These are phyloP conservation scores for Drosophila persimilis DNA, from an alignment of 1,140 invertebrate genomes.

Conservation along the genomic window DNA sequence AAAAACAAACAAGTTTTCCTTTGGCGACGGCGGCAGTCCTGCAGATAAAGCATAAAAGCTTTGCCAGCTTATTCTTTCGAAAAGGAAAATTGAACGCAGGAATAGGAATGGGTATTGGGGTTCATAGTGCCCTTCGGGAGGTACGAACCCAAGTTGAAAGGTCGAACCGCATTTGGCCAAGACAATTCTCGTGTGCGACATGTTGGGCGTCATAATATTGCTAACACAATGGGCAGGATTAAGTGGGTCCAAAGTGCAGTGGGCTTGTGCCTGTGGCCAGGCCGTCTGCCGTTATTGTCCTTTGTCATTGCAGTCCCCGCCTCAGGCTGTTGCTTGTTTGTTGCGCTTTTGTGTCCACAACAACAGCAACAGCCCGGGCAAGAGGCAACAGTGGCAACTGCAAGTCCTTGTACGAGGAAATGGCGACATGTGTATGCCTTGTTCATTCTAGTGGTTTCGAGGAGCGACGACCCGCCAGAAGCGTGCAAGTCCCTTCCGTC, in stretches of 20 bases:
- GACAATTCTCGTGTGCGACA: constrained; percentile 47
- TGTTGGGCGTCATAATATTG: constrained; percentile 66
- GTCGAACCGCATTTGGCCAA: constrained; percentile 53
- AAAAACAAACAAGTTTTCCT: constrained; percentile 70
- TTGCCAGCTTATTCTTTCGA: constrained; percentile 27
- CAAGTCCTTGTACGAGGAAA: constrained; percentile 49
- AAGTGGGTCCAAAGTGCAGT: constrained; percentile 71
- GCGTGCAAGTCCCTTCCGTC: constrained; percentile 22
- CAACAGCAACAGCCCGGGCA: constrained; percentile 15
- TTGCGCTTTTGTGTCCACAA: constrained; percentile 72
- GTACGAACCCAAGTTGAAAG: constrained; percentile 13
- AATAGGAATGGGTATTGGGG: not conserved
- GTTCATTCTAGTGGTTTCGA: constrained; percentile 44
- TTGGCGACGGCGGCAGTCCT: constrained; percentile 20
- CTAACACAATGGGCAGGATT: constrained; percentile 73
- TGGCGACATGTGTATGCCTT: constrained; percentile 24
- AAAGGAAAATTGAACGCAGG: not conserved
- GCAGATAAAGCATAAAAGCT: constrained; percentile 72
- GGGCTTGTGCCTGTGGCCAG: not conserved
- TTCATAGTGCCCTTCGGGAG: too few species aligned
- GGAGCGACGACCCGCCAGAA: constrained; percentile 26
- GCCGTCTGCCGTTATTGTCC: constrained; percentile 30
- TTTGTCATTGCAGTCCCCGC: constrained; percentile 58
- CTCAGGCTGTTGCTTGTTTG: constrained; percentile 63
- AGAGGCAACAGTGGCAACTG: constrained; percentile 1